A percentile compares a stretch with the other conserved stretches of the same genome.
These are phyloP conservation scores for Prunella himalayana DNA, from an alignment of 2,113 vertebrate species.

Conservation along the genomic window DNA sequence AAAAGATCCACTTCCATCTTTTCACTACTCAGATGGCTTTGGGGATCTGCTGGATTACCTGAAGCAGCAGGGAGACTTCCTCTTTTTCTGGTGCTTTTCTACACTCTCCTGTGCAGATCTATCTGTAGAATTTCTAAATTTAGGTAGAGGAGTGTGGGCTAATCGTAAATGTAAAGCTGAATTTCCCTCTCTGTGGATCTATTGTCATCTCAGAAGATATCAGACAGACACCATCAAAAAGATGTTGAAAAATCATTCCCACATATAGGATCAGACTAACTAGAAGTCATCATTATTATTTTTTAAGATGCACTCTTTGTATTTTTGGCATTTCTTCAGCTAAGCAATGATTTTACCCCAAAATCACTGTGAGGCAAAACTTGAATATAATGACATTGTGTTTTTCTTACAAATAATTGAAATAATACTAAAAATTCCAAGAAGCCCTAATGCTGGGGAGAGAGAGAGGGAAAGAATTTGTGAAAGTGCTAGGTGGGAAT, in stretches of 20 bases:
- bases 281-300: neutral
- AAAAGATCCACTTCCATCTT: neutral
- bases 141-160: neutral
- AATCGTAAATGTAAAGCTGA: neutral
- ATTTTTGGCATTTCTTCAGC: neutral
- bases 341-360: neutral
- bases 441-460: neutral
- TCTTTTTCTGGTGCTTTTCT: neutral
- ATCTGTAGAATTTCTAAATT: neutral
- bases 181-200: neutral
- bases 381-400: neutral
- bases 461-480: neutral
- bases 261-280: neutral
- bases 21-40: neutral
- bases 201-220: neutral
- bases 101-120: neutral
- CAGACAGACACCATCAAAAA: neutral
- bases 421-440: constrained; percentile 17
- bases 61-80: accelerated
- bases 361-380: neutral
- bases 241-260: neutral
- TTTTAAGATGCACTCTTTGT: neutral
- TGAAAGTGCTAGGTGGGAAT: constrained; percentile 50
- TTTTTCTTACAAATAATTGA: constrained; percentile 52
- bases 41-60: neutral